phyloP scores from a whole-genome alignment of 2,113 vertebrate species.

The Mola mola region DNA sequence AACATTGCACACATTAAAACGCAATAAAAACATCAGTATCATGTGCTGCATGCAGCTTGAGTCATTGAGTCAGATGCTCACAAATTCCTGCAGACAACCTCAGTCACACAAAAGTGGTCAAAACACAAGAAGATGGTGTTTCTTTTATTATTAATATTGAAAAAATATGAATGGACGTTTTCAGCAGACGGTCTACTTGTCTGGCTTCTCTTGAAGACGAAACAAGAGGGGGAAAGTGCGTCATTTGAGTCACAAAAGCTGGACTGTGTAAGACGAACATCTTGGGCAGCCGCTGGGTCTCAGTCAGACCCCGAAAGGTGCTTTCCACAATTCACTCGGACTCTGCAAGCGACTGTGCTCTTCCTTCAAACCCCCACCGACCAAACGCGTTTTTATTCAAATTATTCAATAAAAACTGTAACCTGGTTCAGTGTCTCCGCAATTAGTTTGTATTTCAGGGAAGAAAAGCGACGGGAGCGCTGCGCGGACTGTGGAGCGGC shows the following conservation, averaged over 20 bases:
- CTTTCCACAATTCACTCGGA: slow-evolving; percentile 8
- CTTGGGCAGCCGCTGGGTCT: slow-evolving; percentile 40
- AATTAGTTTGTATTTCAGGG: slow-evolving; percentile 48
- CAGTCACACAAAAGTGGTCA: not conserved
- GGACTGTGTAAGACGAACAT: slow-evolving; percentile 56
- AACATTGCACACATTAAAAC: not conserved
- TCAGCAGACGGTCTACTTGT: not conserved
- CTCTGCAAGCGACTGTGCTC: not conserved
- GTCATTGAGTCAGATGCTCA: not conserved
- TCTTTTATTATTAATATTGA: too few species aligned
- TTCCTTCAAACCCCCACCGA: slow-evolving; percentile 1
- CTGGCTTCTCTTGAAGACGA: slow-evolving; percentile 32
- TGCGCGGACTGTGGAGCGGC: slow-evolving; percentile 1
- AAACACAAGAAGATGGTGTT: too few species aligned
- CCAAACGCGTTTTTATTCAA: slow-evolving; percentile 2
- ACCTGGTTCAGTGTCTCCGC: too few species aligned
- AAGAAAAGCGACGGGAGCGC: not conserved
- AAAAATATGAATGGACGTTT: not conserved
- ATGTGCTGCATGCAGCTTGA: not conserved
- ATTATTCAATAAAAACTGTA: not conserved
- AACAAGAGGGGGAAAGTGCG: slow-evolving; percentile 61
- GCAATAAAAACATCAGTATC: not conserved
- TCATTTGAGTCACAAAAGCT: slow-evolving; percentile 73
- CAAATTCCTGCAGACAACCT: not conserved
- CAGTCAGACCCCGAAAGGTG: slow-evolving; percentile 40